A percentile compares a stretch with the other conserved stretches of the same genome.
These are phyloP conservation scores for Onychomys arenicola DNA, from an alignment of 2,797 vertebrate species.

Conservation along the genomic window DNA sequence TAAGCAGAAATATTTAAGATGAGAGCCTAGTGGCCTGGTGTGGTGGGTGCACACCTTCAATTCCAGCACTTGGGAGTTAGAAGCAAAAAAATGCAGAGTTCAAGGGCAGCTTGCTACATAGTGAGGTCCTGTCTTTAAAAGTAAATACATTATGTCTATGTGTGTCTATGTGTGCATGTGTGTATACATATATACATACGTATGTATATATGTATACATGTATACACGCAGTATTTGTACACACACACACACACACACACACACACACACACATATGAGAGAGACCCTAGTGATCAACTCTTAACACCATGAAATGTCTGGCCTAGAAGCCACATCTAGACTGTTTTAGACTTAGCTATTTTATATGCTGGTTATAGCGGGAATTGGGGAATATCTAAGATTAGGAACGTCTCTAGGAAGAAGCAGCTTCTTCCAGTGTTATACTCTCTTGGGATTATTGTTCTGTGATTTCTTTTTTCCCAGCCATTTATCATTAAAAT, in stretches of 20 bases:
- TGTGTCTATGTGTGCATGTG: neutral
- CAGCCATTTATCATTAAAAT: constrained; percentile 58
- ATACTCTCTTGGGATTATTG: constrained; percentile 25
- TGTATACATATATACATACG: neutral
- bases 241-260: too few species aligned
- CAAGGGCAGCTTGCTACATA: neutral
- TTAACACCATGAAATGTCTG: neutral
- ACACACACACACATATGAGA: neutral
- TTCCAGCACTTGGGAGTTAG: neutral
- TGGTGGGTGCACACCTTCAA: neutral
- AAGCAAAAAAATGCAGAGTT: neutral
- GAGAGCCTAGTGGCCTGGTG: neutral
- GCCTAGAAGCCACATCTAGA: neutral
- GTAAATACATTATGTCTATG: neutral
- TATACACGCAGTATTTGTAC: too few species aligned
- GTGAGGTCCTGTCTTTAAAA: neutral
- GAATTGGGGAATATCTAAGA: neutral
- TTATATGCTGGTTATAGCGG: neutral
- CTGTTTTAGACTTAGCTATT: neutral
- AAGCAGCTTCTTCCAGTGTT: neutral
- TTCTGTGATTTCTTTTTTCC: neutral
- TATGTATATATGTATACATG: too few species aligned
- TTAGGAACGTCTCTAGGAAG: constrained; percentile 7
- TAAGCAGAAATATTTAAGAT: constrained; percentile 7
- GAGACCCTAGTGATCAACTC: neutral